Percentiles rank a stretch among this genome's conserved stretches.
These are phyloP conservation scores for Diachrysia chrysitis DNA, from an alignment of 2,888 invertebrate genomes.

Conservation along the genomic window DNA sequence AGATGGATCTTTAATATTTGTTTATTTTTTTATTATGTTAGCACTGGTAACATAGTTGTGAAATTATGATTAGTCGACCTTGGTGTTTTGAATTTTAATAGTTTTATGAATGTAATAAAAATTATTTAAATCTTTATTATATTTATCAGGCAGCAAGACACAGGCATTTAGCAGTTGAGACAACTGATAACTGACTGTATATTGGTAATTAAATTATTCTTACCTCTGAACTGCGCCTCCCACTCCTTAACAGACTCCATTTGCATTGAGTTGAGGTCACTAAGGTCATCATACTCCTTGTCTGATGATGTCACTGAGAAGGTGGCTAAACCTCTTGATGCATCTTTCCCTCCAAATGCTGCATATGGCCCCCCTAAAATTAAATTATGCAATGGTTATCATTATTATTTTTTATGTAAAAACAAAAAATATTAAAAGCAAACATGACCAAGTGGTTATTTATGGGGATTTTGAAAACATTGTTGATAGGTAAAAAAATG, in stretches of 20 bases:
- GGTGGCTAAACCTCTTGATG: slow-evolving; percentile 97
- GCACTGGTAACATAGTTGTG: too few relatives aligned
- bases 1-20: too few relatives aligned
- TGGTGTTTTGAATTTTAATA: too few relatives aligned
- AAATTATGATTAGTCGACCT: too few relatives aligned
- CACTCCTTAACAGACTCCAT: slow-evolving; percentile 99
- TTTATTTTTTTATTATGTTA: too few relatives aligned
- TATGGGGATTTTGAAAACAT: too few relatives aligned
- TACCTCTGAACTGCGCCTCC: slow-evolving; percentile 99
- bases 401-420: neutral
- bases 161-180: too few relatives aligned
- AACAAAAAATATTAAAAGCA: neutral
- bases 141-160: too few relatives aligned
- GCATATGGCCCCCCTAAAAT: slow-evolving; percentile 96
- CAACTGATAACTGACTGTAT: neutral
- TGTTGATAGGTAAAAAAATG: too few relatives aligned
- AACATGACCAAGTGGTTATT: too few relatives aligned
- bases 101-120: too few relatives aligned
- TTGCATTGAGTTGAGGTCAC: slow-evolving; percentile 97
- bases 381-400: neutral
- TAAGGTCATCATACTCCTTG: slow-evolving; percentile 97
- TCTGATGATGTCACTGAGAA: slow-evolving; percentile 95
- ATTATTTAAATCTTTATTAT: too few relatives aligned
- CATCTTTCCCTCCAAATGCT: slow-evolving; percentile 98
- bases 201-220: slow-evolving; percentile 29